Evolutionary conservation across 2,113 vertebrate species (phyloP), one percentile per base, ranked within the genome.

Genomic region (Rutilus rutilus): DNA sequence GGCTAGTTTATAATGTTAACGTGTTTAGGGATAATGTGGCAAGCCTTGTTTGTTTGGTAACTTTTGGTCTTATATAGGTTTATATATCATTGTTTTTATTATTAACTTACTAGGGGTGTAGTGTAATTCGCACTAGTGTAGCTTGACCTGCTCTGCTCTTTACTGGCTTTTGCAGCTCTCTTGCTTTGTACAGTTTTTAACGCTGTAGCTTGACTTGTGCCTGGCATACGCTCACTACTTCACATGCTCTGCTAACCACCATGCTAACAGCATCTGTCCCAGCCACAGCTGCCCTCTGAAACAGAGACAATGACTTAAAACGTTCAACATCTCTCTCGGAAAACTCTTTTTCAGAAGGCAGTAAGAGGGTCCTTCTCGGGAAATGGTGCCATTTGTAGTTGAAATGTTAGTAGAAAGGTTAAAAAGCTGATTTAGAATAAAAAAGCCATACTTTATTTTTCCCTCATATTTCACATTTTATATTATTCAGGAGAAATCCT

Each of bases 221-320:
- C 79, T 82, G 62, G 79, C 80, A 50, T 82, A 33, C 1, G 27
- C 8, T 65, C 6, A 21, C 36, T 25, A 50, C 39, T 65, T n/a
- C 27, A 54, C 64, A 67, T 65, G 39, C 80, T 73, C 30, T 2
- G 45, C 67, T 83, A 50, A 73, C 33, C 21, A 82, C 14, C 81
- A 83, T 83, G 65, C 67, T 83, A 57, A 57, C 82, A 57, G 21
- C 82, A 73, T 73, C 82, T 59, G 19, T 4, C 79, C 42, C 17
- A 12, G 39, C 60, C n/a, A 21, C 59, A 65, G 59, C 62, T 82
- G 80, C 80, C 30, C 33, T 57, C 23, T 57, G 21, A 83, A 71
- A n/a, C 12, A 83, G 81, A 83, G 65, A 60, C 75, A 67, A 8
- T 15, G n/a, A 82, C 36, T 27, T 6, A 30, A 9, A 6, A 19